Evolutionary conservation across 2,888 invertebrate genomes (phyloP).

Genomic region (Apoderus coryli): DNA sequence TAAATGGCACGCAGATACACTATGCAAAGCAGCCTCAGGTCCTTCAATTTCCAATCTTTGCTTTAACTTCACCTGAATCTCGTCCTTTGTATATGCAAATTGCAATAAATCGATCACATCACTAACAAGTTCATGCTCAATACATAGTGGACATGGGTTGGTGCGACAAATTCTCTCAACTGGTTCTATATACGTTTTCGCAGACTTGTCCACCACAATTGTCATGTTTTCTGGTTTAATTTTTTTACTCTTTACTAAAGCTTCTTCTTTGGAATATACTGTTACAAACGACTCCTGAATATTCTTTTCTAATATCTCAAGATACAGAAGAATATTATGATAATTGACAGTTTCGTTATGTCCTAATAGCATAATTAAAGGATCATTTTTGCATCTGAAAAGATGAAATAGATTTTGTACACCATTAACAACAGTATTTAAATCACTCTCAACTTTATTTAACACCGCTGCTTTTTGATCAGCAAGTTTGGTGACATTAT

Average conservation of each 20-base stretch:
- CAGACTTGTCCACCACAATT: slow-evolving; percentile 20
- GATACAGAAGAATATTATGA: slow-evolving; percentile 65
- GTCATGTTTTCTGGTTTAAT: slow-evolving; percentile 26
- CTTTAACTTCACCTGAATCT: slow-evolving; percentile 28
- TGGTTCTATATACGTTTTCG: slow-evolving; percentile 27
- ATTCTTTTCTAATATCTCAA: slow-evolving; percentile 68
- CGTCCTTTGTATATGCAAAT: slow-evolving; percentile 27
- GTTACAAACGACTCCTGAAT: slow-evolving; percentile 49
- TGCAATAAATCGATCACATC: slow-evolving; percentile 34
- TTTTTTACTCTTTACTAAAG: slow-evolving; percentile 19
- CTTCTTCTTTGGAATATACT: slow-evolving; percentile 31
- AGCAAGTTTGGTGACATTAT: slow-evolving; percentile 11
- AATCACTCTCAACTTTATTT: slow-evolving; percentile 24
- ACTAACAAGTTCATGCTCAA: slow-evolving; percentile 37
- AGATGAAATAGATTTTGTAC: slow-evolving; percentile 42
- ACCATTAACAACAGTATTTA: slow-evolving; percentile 32
- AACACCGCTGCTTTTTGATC: slow-evolving; percentile 18
- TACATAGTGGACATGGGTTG: slow-evolving; percentile 39
- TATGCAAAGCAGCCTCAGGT: slow-evolving; percentile 32
- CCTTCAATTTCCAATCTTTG: slow-evolving; percentile 27
- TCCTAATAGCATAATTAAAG: slow-evolving; percentile 41
- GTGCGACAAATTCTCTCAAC: slow-evolving; percentile 31
- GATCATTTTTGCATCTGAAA: slow-evolving; percentile 58
- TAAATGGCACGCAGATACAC: slow-evolving; percentile 37
- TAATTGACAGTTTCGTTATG: slow-evolving; percentile 55